Evolutionary conservation across 2,113 vertebrate genomes (phyloP), one percentile per base, ranked within the genome.

Genomic region (Sturnira hondurensis): DNA sequence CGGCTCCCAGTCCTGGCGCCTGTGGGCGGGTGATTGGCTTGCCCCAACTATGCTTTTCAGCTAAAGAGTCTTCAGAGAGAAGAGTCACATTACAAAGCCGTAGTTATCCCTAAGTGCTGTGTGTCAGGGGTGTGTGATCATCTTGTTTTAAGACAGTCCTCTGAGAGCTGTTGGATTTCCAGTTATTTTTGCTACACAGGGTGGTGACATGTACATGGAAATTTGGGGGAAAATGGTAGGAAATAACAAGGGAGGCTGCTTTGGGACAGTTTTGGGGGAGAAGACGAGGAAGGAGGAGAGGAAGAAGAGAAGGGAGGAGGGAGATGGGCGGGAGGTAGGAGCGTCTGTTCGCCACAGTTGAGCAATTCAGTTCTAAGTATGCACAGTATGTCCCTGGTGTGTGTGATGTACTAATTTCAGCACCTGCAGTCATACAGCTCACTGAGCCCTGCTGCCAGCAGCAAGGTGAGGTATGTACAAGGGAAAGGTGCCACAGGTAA

Each of bases 1-100:
- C 92, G 93, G 73, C 41, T 43, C 50, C 12, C 1, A 45, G 63
- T 20, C 91, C 93, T 63, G 94, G 97, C 45, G 82, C 96, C 96
- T 90, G 91, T 86, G 86, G 93, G 96, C 2, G 6, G 78, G 54
- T 38, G 78, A 47, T 65, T 89, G 91, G 82, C 88, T 92, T 33
- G 28, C 82, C 78, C 82, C 77, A 74, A 14, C 67, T 43, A 31
- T 33, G 86, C 33, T 54, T 92, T n/a, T 73, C 82, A 93, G 82
- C 65, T 81, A 8, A 63, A 38, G 71, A 93, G 54, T 71, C 31
- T 92, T 93, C 47, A 36, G 54, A 88, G 86, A 38, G 38, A 76
- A 95, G 68, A 86, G 47, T 67, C 71, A 54, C 2, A 0, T 97
- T 58, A 43, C 70, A 92, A 38, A 36, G 38, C 70, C 67, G 4